Evolutionary conservation across 2,113 vertebrate genomes (phyloP), one percentile per base, ranked within the genome.

Genomic region (Orcinus orca): DNA sequence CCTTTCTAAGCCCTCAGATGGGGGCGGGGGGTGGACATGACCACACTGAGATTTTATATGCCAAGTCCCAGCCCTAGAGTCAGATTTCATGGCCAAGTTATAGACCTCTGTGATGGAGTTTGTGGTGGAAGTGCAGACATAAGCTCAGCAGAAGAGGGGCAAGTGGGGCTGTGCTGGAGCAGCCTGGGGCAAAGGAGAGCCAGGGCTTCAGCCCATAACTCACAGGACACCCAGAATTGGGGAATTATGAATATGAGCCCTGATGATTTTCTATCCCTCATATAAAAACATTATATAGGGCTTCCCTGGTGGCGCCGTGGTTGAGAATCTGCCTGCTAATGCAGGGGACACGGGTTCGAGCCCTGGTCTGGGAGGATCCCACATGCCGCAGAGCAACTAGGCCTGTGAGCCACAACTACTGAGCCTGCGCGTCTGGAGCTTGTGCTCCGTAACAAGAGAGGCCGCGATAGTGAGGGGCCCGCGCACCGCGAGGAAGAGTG

Each of bases 251-350:
- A 76, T 44, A 88, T 76, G 74, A 96, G 70, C 92, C 86, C 67
- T 74, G 96, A 93, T 90, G 94, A 96, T 97, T 98, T 98, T 97
- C 88, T 97, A 11, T 88, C 58, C 83, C 84, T 44, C 95, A 38
- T 58, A 74, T 76, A 92, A 96, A 96, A 94, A 36, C 47, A 47
- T 47, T 47, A 47, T 47, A 47, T 47, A 47, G 47, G 11, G 47
- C 47, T 47, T 47, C 47, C 47, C 47, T 47, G 10, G 47, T 47
- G 47, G 47, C 47, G 2, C 47, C 12, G 47, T 47, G 47, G 10
- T 47, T 47, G 47, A 47, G 47, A 47, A 47, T 47, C 47, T 47
- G 11, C 47, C 47, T 12, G 47, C 47, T 47, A 47, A 47, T 12
- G 47, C 47, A 47, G 47, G 47, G 47, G 47, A 47, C 47, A 47